A percentile compares a stretch with the other conserved stretches of the same genome.
Conservation (phyloP, 2,888 invertebrate species). For the Mycalesis mineus region DNA sequence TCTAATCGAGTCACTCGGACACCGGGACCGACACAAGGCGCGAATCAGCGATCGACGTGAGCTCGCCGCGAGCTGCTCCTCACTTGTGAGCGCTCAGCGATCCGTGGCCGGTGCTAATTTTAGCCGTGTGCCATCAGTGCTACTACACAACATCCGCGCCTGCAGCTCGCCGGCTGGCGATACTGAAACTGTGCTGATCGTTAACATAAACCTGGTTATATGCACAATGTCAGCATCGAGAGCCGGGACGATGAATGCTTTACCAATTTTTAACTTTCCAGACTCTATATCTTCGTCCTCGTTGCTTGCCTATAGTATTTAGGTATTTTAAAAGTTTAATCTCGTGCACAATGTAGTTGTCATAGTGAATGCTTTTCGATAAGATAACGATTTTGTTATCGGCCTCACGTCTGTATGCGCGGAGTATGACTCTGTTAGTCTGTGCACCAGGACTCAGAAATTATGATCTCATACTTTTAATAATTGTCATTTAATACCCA, state of each 20-base stretch:
- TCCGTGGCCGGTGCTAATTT: slow-evolving; percentile 54
- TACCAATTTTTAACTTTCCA: neutral
- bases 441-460: neutral
- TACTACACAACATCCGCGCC: slow-evolving; percentile 1
- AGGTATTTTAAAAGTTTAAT: slow-evolving; percentile 1
- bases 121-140: slow-evolving; percentile 45
- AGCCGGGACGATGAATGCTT: too few species aligned
- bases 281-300: too few species aligned
- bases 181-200: neutral
- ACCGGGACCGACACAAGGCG: neutral
- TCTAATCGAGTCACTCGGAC: neutral
- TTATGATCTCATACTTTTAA: neutral
- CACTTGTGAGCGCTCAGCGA: slow-evolving; percentile 44
- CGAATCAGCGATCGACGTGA: too few species aligned
- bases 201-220: neutral
- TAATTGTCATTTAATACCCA: neutral
- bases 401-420: neutral
- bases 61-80: slow-evolving; percentile 34
- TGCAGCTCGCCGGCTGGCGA: neutral
- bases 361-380: slow-evolving; percentile 12
- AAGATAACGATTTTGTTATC: slow-evolving; percentile 21
- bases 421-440: neutral
- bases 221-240: neutral
- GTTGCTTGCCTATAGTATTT: neutral
- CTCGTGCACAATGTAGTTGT: neutral